phyloP scores from a whole-genome alignment of 2,888 invertebrate genomes.

The Bellardia pandia region DNA sequence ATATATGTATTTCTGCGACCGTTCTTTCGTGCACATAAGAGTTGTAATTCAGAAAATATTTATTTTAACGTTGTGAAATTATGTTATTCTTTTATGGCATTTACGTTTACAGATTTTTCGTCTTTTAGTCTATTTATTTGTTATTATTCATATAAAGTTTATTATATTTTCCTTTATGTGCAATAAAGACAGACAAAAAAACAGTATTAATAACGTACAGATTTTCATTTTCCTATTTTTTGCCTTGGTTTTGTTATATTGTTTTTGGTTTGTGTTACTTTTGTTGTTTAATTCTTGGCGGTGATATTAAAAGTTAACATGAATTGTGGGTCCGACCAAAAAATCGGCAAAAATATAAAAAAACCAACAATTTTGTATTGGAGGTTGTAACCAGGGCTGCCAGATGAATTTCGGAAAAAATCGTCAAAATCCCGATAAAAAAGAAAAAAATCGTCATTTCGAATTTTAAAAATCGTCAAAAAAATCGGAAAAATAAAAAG shows the following conservation, averaged over 20 bases:
- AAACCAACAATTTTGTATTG: not conserved
- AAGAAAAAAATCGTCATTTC: no score
- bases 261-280: not conserved
- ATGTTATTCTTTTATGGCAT: constrained; percentile 53
- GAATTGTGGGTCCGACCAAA: constrained; percentile 24
- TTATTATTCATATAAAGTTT: not conserved
- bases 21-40: not conserved
- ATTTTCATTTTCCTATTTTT: not conserved
- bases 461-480: no score
- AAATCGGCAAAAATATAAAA: constrained; percentile 1
- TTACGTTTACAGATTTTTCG: constrained; percentile 17
- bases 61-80: constrained; percentile 52
- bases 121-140: not conserved
- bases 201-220: no score
- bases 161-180: not conserved
- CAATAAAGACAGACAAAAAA: not conserved
- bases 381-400: no score
- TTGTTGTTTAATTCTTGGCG: constrained; percentile 21
- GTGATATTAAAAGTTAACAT: constrained; percentile 60
- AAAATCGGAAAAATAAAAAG: no score
- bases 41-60: constrained; percentile 53
- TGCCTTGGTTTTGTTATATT: not conserved
- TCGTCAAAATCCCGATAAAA: no score
- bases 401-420: no score
- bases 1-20: not conserved